These are phyloP conservation scores for Corapipo altera DNA, from an alignment of 2,113 vertebrate species.

Conservation along the genomic window DNA sequence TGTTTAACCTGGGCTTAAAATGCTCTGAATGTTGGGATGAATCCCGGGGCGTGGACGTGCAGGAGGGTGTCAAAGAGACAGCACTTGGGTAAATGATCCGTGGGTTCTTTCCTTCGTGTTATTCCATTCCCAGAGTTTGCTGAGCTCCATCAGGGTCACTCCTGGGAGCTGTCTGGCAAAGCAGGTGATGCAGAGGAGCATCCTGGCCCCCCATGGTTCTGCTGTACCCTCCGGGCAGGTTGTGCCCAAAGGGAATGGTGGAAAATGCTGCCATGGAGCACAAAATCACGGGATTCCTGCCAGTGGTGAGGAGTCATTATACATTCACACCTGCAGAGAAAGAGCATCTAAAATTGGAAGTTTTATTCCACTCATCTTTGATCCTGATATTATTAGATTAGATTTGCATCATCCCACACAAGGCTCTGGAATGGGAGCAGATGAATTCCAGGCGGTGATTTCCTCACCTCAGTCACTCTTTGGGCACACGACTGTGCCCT, in stretches of 20 bases:
- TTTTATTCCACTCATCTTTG: slow-evolving; percentile 64
- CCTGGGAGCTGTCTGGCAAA: slow-evolving; percentile 54
- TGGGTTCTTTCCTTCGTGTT: background rate
- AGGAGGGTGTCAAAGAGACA: background rate
- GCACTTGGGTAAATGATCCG: background rate
- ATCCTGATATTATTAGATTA: slow-evolving; percentile 60
- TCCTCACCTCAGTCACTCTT: background rate
- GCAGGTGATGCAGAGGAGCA: slow-evolving; percentile 39
- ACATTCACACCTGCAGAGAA: slow-evolving; percentile 69
- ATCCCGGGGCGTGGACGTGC: background rate
- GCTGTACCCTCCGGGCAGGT: slow-evolving; percentile 25
- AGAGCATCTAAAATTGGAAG: slow-evolving; percentile 63
- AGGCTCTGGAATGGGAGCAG: background rate
- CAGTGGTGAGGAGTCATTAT: slow-evolving; percentile 59
- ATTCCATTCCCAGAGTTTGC: slow-evolving; percentile 9
- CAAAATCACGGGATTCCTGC: slow-evolving; percentile 40
- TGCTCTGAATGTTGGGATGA: background rate
- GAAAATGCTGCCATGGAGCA: slow-evolving; percentile 44
- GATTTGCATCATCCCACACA: slow-evolving; percentile 53
- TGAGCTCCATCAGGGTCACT: slow-evolving; percentile 50
- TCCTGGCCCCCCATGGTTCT: slow-evolving; percentile 35
- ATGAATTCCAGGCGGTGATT: background rate
- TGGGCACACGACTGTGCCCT: background rate
- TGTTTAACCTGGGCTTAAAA: slow-evolving; percentile 5
- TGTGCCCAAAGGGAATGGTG: slow-evolving; percentile 58